Evolutionary conservation across 2,113 vertebrate genomes (phyloP).

Genomic region (Edolisoma coerulescens): DNA sequence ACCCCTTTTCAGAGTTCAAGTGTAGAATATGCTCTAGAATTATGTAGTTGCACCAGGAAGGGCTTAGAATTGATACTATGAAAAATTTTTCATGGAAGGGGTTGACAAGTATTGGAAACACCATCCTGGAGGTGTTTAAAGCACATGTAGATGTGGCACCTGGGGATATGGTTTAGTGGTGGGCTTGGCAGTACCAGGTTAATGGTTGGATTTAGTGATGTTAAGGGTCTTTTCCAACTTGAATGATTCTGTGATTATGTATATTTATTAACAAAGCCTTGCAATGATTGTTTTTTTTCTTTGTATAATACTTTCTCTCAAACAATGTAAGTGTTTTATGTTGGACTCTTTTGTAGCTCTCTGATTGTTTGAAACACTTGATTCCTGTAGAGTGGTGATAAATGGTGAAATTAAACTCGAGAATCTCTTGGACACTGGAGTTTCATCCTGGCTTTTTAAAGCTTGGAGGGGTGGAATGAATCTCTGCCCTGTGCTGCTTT

Average conservation of each 20-base stretch:
- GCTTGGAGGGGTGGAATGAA: neutral
- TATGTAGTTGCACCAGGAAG: neutral
- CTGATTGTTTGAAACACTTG: neutral
- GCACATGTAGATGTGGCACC: neutral
- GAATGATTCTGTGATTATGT: neutral
- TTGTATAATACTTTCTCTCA: neutral
- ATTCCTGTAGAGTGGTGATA: neutral
- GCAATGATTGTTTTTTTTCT: neutral
- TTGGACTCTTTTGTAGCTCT: neutral
- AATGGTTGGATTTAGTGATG: neutral
- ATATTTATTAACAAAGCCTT: neutral
- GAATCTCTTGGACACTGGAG: neutral
- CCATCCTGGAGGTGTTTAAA: neutral
- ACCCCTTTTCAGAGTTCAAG: neutral
- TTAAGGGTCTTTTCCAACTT: neutral
- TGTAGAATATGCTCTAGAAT: neutral
- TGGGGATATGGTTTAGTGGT: neutral
- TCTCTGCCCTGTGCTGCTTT: neutral
- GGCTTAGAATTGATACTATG: neutral
- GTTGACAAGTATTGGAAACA: neutral
- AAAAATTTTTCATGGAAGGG: accelerated
- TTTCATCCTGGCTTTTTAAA: neutral
- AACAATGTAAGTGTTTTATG: neutral
- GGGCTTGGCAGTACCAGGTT: neutral
- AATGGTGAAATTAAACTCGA: neutral